phyloP scores from a whole-genome alignment of 2,113 vertebrate genomes.

The Cochlearius cochlearius region DNA sequence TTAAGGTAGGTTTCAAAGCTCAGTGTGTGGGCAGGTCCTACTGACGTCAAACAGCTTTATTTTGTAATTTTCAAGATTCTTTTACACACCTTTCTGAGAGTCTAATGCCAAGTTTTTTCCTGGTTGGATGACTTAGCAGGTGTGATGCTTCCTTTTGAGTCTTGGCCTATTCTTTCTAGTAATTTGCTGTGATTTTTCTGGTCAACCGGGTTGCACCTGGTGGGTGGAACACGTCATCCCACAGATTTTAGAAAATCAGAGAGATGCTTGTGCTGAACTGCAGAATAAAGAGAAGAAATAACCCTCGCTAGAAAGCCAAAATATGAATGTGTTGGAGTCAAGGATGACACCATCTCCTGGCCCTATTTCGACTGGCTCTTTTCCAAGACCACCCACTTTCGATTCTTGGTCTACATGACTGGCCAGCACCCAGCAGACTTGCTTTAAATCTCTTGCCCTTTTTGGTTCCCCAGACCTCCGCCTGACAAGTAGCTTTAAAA shows the following conservation, averaged over 20 bases:
- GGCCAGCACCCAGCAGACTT: constrained; percentile 2
- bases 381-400: constrained; percentile 49
- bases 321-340: background rate
- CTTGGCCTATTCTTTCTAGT: background rate
- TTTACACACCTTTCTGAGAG: background rate
- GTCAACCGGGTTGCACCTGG: background rate
- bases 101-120: background rate
- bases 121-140: background rate
- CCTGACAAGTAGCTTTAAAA: constrained; percentile 7
- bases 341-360: constrained; percentile 53
- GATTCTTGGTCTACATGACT: background rate
- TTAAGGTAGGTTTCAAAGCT: background rate
- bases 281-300: constrained; percentile 31
- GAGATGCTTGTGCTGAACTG: background rate
- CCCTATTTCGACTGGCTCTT: background rate
- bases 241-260: background rate
- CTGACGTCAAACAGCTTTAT: background rate
- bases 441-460: background rate
- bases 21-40: background rate
- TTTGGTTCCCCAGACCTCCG: background rate
- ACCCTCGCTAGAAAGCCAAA: constrained; percentile 12
- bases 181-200: background rate
- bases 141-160: background rate
- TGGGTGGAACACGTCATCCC: background rate
- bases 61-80: background rate